phyloP scores from a whole-genome alignment of 2,113 vertebrate genomes.

The Myrmophylax atrothorax region DNA sequence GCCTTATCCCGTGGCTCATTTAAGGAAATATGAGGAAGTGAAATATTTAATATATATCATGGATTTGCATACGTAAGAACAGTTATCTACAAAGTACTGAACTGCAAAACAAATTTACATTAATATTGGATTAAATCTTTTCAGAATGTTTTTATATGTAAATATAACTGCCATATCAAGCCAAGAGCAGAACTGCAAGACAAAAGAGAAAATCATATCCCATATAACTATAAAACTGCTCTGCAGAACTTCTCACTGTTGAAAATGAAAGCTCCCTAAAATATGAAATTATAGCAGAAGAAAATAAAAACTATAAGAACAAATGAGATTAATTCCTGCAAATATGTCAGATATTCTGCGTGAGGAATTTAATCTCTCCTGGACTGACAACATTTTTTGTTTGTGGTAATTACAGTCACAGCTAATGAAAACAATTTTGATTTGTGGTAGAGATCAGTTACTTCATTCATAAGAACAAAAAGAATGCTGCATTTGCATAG shows the following conservation, averaged over 20 bases:
- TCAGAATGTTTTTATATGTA: constrained; percentile 7
- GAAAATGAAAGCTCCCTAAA: neutral
- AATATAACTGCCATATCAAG: constrained; percentile 19
- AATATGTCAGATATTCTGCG: constrained; percentile 10
- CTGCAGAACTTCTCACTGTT: neutral
- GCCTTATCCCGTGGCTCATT: neutral
- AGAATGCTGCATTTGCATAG: neutral
- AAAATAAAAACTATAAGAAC: constrained; percentile 16
- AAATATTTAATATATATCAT: constrained; percentile 34
- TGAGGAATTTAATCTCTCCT: constrained; percentile 27
- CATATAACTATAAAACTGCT: neutral
- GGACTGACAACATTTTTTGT: constrained; percentile 17
- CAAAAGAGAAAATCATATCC: neutral
- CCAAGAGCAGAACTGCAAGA: neutral
- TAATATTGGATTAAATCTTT: constrained; percentile 39
- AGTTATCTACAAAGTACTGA: constrained; percentile 1
- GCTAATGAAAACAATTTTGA: constrained; percentile 47
- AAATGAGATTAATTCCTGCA: constrained; percentile 47
- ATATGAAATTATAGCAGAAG: neutral
- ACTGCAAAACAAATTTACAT: constrained; percentile 21
- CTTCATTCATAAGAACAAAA: constrained; percentile 33
- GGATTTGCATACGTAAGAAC: neutral
- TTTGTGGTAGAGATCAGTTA: constrained; percentile 26
- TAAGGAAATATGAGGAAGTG: neutral
- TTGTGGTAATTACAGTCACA: constrained; percentile 42